phyloP scores from a whole-genome alignment of 2,113 vertebrate genomes.

The Pteruthius melanotis region DNA sequence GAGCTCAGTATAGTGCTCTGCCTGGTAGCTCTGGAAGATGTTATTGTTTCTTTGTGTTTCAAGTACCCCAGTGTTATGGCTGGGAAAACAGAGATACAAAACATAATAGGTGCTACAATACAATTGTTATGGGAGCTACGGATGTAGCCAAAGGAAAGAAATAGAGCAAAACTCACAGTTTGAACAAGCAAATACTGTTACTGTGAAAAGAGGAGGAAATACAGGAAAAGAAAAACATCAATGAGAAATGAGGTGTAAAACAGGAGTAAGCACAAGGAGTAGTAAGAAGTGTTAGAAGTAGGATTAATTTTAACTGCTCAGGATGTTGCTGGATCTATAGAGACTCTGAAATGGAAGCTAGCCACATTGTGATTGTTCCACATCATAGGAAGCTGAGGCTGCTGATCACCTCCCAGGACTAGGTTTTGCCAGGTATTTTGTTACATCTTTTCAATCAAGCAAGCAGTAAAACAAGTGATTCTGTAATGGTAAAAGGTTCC shows the following conservation, averaged over 20 bases:
- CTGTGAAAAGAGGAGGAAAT: not conserved
- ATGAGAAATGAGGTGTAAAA: not conserved
- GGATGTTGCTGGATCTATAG: not conserved
- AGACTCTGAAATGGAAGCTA: not conserved
- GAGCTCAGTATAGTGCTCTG: not conserved
- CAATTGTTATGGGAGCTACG: not conserved
- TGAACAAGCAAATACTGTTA: not conserved
- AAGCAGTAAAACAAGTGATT: conserved; percentile 13
- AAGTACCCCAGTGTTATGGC: not conserved
- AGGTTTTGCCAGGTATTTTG: conserved; percentile 28
- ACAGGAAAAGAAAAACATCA: not conserved
- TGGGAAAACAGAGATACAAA: not conserved
- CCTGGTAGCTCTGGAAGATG: not conserved
- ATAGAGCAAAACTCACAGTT: not conserved
- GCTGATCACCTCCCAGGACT: not conserved
- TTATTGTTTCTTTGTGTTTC: not conserved
- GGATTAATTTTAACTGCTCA: not conserved
- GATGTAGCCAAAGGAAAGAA: not conserved
- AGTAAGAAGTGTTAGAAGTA: not conserved
- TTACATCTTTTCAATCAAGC: not conserved
- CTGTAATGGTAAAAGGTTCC: not conserved
- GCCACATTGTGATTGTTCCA: too few relatives aligned
- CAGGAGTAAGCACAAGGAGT: not conserved
- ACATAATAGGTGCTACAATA: not conserved
- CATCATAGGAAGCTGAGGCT: not conserved